phyloP scores from a whole-genome alignment of 2,888 invertebrate species.

The Caenorhabditis becei region DNA sequence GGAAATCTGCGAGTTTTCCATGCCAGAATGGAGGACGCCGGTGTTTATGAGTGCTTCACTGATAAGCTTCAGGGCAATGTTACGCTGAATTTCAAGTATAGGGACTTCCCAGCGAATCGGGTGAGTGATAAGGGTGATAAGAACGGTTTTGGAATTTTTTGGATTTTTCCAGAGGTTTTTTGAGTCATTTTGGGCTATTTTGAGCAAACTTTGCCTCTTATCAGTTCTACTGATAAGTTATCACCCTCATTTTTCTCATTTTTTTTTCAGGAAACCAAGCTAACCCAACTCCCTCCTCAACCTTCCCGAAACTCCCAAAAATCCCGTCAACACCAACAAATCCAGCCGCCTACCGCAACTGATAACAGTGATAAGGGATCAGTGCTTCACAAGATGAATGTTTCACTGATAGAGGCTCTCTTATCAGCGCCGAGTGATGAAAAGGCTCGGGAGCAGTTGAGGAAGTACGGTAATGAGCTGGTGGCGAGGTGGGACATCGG shows the following conservation, averaged over 20 bases:
- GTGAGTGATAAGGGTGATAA: no score
- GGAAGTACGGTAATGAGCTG: constrained; percentile 62
- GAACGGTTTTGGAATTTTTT: no score
- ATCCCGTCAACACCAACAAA: background rate
- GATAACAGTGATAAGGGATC: background rate
- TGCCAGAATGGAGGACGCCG: constrained; percentile 84
- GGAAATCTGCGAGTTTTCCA: constrained; percentile 91
- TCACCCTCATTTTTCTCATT: background rate
- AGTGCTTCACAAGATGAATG: constrained; percentile 44
- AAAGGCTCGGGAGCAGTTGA: constrained; percentile 57
- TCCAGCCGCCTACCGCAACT: constrained; percentile 1
- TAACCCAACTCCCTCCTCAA: constrained; percentile 13
- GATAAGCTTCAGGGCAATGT: constrained; percentile 86
- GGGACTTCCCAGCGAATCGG: constrained; percentile 72
- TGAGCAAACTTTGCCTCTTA: no score
- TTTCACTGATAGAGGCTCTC: constrained; percentile 64
- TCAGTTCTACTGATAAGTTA: no score
- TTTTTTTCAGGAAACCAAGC: constrained; percentile 4
- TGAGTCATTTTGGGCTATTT: no score
- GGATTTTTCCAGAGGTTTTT: no score
- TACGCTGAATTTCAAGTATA: constrained; percentile 88
- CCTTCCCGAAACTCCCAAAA: background rate
- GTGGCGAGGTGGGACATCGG: constrained; percentile 67
- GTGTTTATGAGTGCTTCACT: constrained; percentile 86
- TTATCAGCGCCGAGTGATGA: constrained; percentile 58